Conservation (phyloP, 2,888 invertebrate species). For the Subacronicta megacephala region DNA sequence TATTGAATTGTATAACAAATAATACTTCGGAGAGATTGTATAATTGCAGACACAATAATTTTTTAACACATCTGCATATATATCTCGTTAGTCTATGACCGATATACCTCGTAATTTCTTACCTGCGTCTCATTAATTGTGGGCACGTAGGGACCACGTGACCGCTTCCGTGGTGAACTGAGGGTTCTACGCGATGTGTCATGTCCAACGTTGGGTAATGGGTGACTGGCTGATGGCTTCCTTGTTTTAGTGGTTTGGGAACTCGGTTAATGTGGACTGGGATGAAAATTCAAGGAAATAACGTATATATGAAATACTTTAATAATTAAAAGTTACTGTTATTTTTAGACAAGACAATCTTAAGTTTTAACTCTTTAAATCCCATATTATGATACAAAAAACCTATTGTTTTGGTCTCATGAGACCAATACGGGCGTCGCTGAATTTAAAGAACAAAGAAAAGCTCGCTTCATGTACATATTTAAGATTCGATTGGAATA, state of each 20-base stretch:
- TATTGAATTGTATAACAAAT: no score
- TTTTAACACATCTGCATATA: constrained; percentile 13
- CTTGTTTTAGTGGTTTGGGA: constrained; percentile 41
- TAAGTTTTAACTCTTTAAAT: no score
- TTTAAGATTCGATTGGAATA: no score
- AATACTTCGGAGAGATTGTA: not conserved
- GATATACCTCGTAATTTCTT: constrained; percentile 72
- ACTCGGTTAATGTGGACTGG: constrained; percentile 17
- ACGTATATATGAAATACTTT: no score
- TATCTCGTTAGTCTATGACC: constrained; percentile 41
- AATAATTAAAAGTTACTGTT: no score
- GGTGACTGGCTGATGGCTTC: constrained; percentile 46
- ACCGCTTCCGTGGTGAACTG: constrained; percentile 59
- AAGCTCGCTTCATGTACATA: no score
- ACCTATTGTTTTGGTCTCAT: no score
- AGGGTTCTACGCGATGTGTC: constrained; percentile 58
- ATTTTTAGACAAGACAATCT: not conserved
- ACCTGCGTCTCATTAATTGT: constrained; percentile 81
- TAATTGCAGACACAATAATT: constrained; percentile 9
- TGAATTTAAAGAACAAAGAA: no score
- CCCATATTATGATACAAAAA: no score
- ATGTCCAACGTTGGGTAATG: constrained; percentile 54
- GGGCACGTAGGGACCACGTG: constrained; percentile 77
- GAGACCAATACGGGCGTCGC: no score
- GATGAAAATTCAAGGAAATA: constrained; percentile 14